phyloP scores from a whole-genome alignment of 2,797 vertebrate species.

The Tamandua tetradactyla region DNA sequence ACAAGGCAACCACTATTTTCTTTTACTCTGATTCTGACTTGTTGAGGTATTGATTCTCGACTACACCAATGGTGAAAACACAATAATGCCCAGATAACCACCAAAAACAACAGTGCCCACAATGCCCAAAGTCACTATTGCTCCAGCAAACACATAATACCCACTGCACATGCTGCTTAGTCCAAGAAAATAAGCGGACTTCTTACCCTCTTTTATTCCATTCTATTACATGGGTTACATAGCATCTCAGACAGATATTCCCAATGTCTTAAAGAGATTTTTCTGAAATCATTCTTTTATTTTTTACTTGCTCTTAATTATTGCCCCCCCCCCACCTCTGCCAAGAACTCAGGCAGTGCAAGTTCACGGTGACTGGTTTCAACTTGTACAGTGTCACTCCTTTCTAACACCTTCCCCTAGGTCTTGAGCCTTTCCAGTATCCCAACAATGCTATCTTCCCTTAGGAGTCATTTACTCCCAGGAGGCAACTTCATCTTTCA shows the following conservation, averaged over 20 bases:
- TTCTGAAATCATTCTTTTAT: not conserved
- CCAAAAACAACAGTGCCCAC: not conserved
- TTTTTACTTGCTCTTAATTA: constrained; percentile 47
- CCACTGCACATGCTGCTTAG: not conserved
- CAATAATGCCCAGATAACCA: not conserved
- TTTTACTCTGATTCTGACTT: constrained; percentile 31
- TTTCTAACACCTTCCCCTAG: not conserved
- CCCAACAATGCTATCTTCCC: not conserved
- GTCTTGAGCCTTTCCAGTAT: not conserved
- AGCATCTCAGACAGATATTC: constrained; percentile 5
- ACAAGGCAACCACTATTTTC: not conserved
- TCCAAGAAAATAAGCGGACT: constrained; percentile 2
- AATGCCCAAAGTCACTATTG: not conserved
- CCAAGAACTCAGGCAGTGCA: not conserved
- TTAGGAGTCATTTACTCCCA: constrained; percentile 8
- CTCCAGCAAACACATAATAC: not conserved
- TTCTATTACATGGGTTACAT: not conserved
- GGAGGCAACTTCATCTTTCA: constrained; percentile 1
- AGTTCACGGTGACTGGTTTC: not conserved
- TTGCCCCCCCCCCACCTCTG: not conserved
- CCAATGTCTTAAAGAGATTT: not conserved
- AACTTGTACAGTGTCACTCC: not conserved
- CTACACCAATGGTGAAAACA: not conserved
- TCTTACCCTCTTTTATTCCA: not conserved
- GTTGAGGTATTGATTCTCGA: constrained; percentile 9